These are phyloP conservation scores for Chrysomallon squamiferum DNA, from an alignment of 1,140 invertebrate species.

Conservation along the genomic window DNA sequence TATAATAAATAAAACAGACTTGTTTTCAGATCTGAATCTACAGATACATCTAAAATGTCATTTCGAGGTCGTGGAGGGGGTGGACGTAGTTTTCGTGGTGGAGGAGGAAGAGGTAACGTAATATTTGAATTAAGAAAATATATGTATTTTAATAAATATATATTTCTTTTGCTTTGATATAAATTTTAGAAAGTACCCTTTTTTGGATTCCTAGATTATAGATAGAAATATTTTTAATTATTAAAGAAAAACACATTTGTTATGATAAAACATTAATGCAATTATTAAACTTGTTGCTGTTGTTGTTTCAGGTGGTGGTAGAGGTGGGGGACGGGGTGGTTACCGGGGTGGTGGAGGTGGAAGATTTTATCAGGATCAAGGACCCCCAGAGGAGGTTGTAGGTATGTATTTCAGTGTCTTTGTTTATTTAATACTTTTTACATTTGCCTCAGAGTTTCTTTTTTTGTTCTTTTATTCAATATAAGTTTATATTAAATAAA, in stretches of 20 bases:
- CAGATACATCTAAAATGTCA: too few relatives aligned
- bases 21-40: too few relatives aligned
- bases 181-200: too few relatives aligned
- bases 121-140: too few relatives aligned
- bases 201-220: too few relatives aligned
- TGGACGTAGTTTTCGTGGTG: constrained; percentile 37
- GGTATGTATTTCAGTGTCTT: constrained; percentile 38
- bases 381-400: constrained; percentile 76
- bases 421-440: neutral
- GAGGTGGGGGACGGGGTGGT: constrained; percentile 44
- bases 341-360: too few relatives aligned
- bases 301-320: neutral
- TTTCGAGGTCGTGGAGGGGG: constrained; percentile 18
- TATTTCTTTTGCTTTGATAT: too few relatives aligned
- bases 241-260: neutral
- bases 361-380: constrained; percentile 67
- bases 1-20: too few relatives aligned
- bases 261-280: neutral
- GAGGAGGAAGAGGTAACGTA: constrained; percentile 10
- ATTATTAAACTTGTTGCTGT: too few relatives aligned
- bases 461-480: neutral
- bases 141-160: too few relatives aligned
- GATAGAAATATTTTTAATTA: neutral
- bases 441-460: neutral
- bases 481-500: neutral